phyloP scores from a whole-genome alignment of 2,888 invertebrate species.

The Lasioglossum calceatum region DNA sequence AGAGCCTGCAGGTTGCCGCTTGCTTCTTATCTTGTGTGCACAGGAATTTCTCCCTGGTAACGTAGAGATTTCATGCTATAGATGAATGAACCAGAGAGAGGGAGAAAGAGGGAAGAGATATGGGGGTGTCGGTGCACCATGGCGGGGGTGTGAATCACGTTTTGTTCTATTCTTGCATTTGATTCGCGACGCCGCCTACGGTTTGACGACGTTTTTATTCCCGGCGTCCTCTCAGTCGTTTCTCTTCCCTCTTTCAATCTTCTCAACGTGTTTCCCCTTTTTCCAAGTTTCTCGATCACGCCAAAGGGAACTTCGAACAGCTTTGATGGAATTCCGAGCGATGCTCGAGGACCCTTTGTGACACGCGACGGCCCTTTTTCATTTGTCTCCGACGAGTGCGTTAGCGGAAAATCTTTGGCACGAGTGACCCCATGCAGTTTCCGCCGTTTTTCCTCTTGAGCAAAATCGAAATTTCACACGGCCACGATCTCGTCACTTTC shows the following conservation, averaged over 20 bases:
- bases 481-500: not conserved
- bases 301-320: conserved; percentile 1
- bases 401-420: conserved; percentile 2
- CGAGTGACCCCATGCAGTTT: not conserved
- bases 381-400: not conserved
- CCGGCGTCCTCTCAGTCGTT: not conserved
- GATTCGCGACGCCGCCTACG: conserved; percentile 21
- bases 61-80: conserved; percentile 59
- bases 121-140: not conserved
- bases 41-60: conserved; percentile 73
- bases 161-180: conserved; percentile 41
- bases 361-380: conserved; percentile 1
- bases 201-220: conserved; percentile 5
- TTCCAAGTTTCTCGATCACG: conserved; percentile 2
- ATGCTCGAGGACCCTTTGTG: not conserved
- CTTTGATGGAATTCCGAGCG: conserved; percentile 14
- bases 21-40: conserved; percentile 78
- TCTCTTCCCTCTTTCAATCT: not conserved
- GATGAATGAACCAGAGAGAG: conserved; percentile 15
- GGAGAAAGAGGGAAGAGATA: not conserved
- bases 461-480: not conserved
- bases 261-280: not conserved
- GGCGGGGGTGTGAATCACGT: conserved; percentile 4
- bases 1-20: conserved; percentile 69
- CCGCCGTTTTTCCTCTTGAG: not conserved